A percentile compares a stretch with the other conserved stretches of the same genome.
These are phyloP conservation scores for Ceyx margarethae DNA, from an alignment of 2,113 vertebrate species.

Conservation along the genomic window DNA sequence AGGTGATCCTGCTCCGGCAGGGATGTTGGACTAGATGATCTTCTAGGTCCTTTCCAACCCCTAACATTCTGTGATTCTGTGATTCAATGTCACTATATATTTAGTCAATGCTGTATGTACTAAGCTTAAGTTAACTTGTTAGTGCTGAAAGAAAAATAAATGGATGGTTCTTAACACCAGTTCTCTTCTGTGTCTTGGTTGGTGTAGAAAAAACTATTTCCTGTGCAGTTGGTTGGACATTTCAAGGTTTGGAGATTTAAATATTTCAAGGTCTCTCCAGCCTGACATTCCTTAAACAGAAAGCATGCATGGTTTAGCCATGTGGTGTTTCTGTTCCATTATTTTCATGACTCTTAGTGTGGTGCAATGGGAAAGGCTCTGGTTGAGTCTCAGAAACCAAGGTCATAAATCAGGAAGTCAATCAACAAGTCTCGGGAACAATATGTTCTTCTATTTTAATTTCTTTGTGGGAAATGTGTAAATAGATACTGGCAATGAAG, in stretches of 20 bases:
- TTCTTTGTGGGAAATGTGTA: slow-evolving; percentile 62
- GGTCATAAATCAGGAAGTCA: slow-evolving; percentile 66
- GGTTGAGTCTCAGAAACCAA: slow-evolving; percentile 56
- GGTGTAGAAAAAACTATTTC: background rate
- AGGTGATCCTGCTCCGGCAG: too few species aligned
- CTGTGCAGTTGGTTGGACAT: slow-evolving; percentile 19
- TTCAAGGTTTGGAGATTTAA: background rate
- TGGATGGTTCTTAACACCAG: background rate
- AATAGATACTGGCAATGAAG: slow-evolving; percentile 58
- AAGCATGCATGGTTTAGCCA: background rate
- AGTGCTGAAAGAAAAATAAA: slow-evolving; percentile 10
- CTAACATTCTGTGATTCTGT: too few species aligned
- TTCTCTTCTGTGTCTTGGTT: background rate
- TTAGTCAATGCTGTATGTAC: background rate
- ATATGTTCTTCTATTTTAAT: slow-evolving; percentile 68
- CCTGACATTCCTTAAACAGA: slow-evolving; percentile 10
- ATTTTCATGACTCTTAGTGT: slow-evolving; percentile 54
- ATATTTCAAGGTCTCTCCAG: slow-evolving; percentile 54
- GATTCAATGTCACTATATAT: background rate
- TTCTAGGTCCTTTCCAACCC: too few species aligned
- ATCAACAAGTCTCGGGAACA: slow-evolving; percentile 60
- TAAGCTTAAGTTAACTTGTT: background rate
- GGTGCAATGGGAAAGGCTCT: slow-evolving; percentile 51
- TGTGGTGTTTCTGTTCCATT: slow-evolving; percentile 53
- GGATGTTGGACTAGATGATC: too few species aligned